These are phyloP conservation scores for Lasioglossum vierecki DNA, from an alignment of 2,888 invertebrate species.

Conservation along the genomic window DNA sequence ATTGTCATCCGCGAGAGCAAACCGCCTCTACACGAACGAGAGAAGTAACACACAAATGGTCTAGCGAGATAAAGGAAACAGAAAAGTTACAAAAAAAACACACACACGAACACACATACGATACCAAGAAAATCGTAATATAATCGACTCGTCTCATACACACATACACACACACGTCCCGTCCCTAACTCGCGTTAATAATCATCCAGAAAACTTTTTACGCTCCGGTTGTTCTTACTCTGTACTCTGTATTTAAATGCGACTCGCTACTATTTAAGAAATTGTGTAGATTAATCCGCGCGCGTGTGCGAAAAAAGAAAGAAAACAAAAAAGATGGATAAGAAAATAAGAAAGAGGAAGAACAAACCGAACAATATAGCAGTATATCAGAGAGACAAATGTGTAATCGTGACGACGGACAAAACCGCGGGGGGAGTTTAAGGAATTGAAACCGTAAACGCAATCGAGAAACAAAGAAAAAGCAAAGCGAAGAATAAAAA, in stretches of 20 bases:
- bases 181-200: conserved; percentile 64
- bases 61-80: background rate
- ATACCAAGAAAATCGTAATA: conserved; percentile 2
- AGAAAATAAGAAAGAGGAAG: background rate
- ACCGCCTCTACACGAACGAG: background rate
- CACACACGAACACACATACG: background rate
- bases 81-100: background rate
- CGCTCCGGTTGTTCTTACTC: conserved; percentile 66
- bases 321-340: background rate
- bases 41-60: background rate
- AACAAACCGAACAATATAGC: background rate
- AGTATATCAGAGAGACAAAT: background rate
- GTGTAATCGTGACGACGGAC: background rate
- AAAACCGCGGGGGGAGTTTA: background rate
- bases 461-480: background rate
- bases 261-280: conserved; percentile 48
- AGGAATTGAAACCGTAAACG: background rate
- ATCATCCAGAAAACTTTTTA: conserved; percentile 67
- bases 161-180: conserved; percentile 57
- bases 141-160: conserved; percentile 46
- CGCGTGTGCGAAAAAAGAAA: background rate
- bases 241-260: conserved; percentile 57
- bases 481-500: background rate
- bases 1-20: background rate
- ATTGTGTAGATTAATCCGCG: conserved; percentile 51